Evolutionary conservation across 2,113 vertebrate species (phyloP).

Genomic region (Lanius ludovicianus): DNA sequence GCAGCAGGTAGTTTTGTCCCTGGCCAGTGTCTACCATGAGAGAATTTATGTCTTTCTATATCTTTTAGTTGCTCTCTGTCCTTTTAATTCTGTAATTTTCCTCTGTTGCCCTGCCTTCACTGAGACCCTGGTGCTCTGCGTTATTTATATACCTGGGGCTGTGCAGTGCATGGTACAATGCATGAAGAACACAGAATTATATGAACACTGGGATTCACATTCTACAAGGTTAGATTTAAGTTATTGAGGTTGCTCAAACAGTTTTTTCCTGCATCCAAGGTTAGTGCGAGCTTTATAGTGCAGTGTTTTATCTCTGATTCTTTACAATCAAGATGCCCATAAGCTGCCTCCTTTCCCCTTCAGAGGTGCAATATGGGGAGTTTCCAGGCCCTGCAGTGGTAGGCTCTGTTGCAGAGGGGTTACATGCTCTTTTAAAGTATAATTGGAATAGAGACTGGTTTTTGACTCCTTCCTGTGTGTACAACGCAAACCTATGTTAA

Average conservation of each 20-base stretch:
- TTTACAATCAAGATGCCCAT: neutral
- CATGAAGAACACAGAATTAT: neutral
- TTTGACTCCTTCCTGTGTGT: neutral
- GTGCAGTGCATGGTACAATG: accelerated
- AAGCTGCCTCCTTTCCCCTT: neutral
- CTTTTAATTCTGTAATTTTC: neutral
- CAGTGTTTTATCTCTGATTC: neutral
- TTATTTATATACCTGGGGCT: neutral
- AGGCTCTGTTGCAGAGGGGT: neutral
- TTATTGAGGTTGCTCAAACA: neutral
- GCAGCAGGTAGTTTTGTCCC: neutral
- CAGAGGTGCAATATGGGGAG: neutral
- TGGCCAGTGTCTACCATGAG: neutral
- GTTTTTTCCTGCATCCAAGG: neutral
- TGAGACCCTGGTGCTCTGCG: neutral
- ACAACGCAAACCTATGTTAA: neutral
- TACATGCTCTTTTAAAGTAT: neutral
- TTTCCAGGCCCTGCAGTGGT: neutral
- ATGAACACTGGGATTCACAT: neutral
- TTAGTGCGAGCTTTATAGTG: neutral
- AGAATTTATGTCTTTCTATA: neutral
- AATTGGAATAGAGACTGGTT: neutral
- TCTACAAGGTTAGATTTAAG: neutral
- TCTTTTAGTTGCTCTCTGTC: neutral
- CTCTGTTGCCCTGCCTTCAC: neutral